Conservation (phyloP, 2,113 vertebrate species). For the Rhinolophus sinicus region DNA sequence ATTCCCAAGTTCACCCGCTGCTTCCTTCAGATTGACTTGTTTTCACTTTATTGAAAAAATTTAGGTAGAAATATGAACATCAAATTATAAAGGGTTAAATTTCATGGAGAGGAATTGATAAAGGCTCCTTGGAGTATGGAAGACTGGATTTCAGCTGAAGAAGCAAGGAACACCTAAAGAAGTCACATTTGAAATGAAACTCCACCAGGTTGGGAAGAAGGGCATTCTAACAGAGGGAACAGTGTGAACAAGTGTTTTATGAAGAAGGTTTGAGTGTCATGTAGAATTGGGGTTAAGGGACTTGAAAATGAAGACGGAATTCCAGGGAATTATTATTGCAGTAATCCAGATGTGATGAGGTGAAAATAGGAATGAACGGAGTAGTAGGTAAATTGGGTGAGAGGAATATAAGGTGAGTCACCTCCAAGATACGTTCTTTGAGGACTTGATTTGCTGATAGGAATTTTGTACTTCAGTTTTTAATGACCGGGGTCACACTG, state of each 20-base stretch:
- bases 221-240: neutral
- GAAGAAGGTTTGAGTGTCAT: neutral
- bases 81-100: neutral
- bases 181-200: neutral
- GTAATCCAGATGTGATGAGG: neutral
- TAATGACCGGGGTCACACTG: neutral
- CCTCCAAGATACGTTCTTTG: neutral
- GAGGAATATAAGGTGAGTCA: neutral
- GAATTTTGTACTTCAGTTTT: neutral
- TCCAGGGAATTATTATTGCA: neutral
- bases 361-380: neutral
- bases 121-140: neutral
- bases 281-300: neutral
- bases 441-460: neutral
- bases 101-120: neutral
- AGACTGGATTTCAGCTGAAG: neutral
- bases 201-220: neutral
- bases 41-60: neutral
- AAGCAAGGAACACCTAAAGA: neutral
- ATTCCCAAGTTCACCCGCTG: neutral
- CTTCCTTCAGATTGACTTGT: neutral
- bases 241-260: neutral
- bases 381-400: neutral
- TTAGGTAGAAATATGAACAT: neutral
- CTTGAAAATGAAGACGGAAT: neutral